Base-by-base conservation (phyloP, 1,140 invertebrate species). In the Eufriesea mexicana region DNA sequence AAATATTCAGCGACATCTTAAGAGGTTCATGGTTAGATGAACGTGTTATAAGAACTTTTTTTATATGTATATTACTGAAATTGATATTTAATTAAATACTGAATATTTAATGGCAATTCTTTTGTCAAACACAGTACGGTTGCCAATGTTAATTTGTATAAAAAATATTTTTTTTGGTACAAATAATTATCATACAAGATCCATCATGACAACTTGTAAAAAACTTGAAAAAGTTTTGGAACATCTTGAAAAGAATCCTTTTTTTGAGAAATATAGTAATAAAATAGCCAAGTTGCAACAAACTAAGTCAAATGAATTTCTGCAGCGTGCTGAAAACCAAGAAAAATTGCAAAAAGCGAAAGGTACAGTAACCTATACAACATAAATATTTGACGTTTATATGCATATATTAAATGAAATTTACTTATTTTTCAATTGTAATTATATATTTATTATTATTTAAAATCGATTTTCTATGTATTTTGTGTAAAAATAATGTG, bases 251-350 rank as follows among this genome's bases (percentile, higher is more conserved):
- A 95, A 93, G 12, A 98, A 98, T 95, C 97, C 97, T 2, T 98
- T 97, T 91, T 98, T 95, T 90, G 96, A 96, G 28, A 98, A 98
- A 92, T 98, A 98, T 94, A 96, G 97, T 0, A 91, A 95, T 2
- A 97, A 98, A 92, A 97, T 98, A 82, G 95, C 96, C 2, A 94
- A 95, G 79, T 88, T 97, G 54, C 97, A 98, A 91, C 94, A 97
- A 93, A 96, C 95, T 1, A 96, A 96, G 62, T 97, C 97, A 0
- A 96, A 97, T 83, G 96, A 97, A 90, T 97, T 98, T 90, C 85
- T 97, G n/a, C 92, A 95, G 71, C 95, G 95, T 85, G 93, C 97
- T 35, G 96, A 96, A 90, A 93, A 95, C 12, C 95, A 95, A 77
- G 95, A 94, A 90, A 90, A 94, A 70, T 10, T 88, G 2, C 95